These are phyloP conservation scores for Charina bottae DNA, from an alignment of 2,113 vertebrate genomes.

Conservation along the genomic window DNA sequence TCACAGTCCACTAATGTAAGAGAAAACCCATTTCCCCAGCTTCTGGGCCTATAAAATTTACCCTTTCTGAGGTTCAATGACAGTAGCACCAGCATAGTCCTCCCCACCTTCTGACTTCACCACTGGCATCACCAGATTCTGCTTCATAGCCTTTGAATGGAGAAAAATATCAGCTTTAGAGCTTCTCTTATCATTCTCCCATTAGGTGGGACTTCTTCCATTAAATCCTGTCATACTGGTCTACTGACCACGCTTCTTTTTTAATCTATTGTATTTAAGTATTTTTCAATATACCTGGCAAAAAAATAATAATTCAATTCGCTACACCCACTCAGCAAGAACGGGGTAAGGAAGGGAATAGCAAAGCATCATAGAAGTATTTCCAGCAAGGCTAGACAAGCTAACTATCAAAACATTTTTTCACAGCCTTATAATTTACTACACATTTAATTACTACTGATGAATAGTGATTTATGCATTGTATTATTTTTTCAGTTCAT, in stretches of 20 bases:
- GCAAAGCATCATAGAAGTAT: not conserved
- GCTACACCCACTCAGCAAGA: not conserved
- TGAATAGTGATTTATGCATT: not conserved
- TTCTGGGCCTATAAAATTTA: not conserved
- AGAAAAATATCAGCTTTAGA: not conserved
- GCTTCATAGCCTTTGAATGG: slow-evolving; percentile 26
- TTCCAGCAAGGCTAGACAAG: not conserved
- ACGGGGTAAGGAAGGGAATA: not conserved
- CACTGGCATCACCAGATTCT: slow-evolving; percentile 35
- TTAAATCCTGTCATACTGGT: not conserved
- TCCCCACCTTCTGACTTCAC: slow-evolving; percentile 21
- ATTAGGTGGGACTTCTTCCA: not conserved
- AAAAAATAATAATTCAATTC: not conserved
- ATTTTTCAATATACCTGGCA: not conserved
- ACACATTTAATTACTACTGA: not conserved
- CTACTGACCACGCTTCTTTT: not conserved
- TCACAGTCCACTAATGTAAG: slow-evolving; percentile 79
- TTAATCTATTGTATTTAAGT: too few relatives aligned
- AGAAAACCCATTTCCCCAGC: not conserved
- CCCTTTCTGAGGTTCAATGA: slow-evolving; percentile 12
- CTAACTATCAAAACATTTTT: not conserved
- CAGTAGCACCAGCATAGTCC: slow-evolving; percentile 29
- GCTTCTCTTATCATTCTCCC: not conserved
- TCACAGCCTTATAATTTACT: not conserved
- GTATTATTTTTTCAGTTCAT: not conserved